Base-by-base conservation (phyloP, 1,140 invertebrate species). In the Homalodisca vitripennis region DNA sequence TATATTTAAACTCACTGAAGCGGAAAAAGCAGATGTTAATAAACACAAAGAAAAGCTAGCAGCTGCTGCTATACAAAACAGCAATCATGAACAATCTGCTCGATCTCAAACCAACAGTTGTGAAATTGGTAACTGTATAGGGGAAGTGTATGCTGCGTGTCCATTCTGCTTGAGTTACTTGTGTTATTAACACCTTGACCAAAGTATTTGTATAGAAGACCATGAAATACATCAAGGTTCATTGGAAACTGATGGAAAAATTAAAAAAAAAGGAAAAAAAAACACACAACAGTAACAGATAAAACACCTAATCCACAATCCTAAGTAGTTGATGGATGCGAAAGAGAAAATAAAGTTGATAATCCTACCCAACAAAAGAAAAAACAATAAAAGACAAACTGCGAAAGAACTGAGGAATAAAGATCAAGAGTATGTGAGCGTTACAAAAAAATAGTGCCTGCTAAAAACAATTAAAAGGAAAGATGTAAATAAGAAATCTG, bases 401-500 rank as follows among this genome's bases (percentile, higher is more conserved):
- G 55, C 55, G 29, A 68, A 60, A n/a, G 32, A 31, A 31, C 17
- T 26, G 67, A 68, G 53, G 41, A 62, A 68, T 68, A 68, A 60
- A 62, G 66, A 46, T 47, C 10, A 32, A 67, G 41, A 67, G 53
- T 67, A 67, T 55, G 51, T 30, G n/a, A 67, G 66, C 26, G 46
- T 53, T 60, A 48, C 20, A 69, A 70, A 48, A 70, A 68, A 41
- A 47, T 46, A 31, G 48, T 69, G 31, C 64, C 63, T 47, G 65
- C 29, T 27, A 67, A 51, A 68, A 64, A 64, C 41, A 30, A 29
- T 30, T 24, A 26, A 13, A 26, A 31, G 60, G 55, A 68, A 48
- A 41, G 51, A 34, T 68, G 47, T 57, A 60, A 57, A 13, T 24
- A 30, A 48, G 51, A 68, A 17, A 17, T 57, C 20, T 68, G 67